A percentile compares a stretch with the other conserved stretches of the same genome.
phyloP scores from a whole-genome alignment of 2,797 vertebrate genomes.

The Rhodeus uyekii region DNA sequence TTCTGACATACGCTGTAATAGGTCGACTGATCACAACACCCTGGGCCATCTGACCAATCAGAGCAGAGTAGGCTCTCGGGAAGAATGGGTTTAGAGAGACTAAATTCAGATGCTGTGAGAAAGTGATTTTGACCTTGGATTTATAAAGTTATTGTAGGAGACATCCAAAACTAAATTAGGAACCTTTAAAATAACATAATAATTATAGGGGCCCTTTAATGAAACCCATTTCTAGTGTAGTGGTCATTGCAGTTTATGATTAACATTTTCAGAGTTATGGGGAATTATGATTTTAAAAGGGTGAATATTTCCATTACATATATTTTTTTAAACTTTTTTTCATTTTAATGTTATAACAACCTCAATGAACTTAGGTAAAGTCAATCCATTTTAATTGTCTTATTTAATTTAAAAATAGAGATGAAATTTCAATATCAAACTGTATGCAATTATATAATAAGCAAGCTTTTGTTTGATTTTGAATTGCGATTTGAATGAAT shows the following conservation, averaged over 20 bases:
- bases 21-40: too few relatives aligned
- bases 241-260: background rate
- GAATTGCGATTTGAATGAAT: background rate
- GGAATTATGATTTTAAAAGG: background rate
- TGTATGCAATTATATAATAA: background rate
- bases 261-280: background rate
- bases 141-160: too few relatives aligned
- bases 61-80: too few relatives aligned
- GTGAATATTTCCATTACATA: background rate
- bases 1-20: too few relatives aligned
- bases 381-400: background rate
- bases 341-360: background rate
- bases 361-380: background rate
- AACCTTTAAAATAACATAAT: too few relatives aligned
- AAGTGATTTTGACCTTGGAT: too few relatives aligned
- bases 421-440: background rate
- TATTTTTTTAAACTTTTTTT: background rate
- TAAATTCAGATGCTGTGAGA: too few relatives aligned
- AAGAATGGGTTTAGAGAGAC: too few relatives aligned
- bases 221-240: too few relatives aligned
- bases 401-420: background rate
- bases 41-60: too few relatives aligned
- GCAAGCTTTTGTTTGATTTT: background rate
- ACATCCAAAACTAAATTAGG: too few relatives aligned
- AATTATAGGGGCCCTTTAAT: too few relatives aligned